Evolutionary conservation across 2,797 vertebrate genomes (phyloP).

Genomic region (Masticophis lateralis): DNA sequence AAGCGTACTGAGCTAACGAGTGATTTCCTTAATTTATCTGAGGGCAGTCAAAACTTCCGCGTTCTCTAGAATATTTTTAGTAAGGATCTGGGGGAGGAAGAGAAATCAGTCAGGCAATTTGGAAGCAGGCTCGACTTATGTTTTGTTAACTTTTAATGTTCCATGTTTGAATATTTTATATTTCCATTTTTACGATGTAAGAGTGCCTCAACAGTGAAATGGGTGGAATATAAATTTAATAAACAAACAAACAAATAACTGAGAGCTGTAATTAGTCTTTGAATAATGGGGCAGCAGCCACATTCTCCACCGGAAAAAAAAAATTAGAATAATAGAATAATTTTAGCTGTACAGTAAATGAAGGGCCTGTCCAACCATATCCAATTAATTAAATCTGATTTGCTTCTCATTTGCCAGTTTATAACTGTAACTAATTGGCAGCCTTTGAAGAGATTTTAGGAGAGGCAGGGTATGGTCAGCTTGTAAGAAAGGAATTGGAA

Average conservation of each 20-base stretch:
- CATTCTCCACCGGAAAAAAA: neutral
- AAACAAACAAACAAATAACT: neutral
- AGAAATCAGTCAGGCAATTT: neutral
- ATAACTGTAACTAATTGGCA: neutral
- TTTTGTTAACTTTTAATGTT: neutral
- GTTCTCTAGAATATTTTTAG: neutral
- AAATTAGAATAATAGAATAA: neutral
- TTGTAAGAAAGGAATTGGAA: neutral
- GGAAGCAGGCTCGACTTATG: neutral
- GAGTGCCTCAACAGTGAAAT: neutral
- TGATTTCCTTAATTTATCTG: neutral
- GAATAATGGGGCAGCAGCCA: neutral
- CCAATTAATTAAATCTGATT: neutral
- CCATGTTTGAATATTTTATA: neutral
- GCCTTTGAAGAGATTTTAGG: neutral
- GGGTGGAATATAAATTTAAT: neutral
- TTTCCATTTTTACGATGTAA: neutral
- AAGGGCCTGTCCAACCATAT: neutral
- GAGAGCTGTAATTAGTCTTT: neutral
- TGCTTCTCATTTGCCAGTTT: neutral
- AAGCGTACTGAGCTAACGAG: neutral
- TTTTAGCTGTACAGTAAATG: neutral
- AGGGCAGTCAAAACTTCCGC: neutral
- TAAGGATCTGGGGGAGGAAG: neutral
- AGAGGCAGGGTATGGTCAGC: neutral